Conservation (phyloP, 2,797 vertebrate genomes). For the Coreius guichenoti region DNA sequence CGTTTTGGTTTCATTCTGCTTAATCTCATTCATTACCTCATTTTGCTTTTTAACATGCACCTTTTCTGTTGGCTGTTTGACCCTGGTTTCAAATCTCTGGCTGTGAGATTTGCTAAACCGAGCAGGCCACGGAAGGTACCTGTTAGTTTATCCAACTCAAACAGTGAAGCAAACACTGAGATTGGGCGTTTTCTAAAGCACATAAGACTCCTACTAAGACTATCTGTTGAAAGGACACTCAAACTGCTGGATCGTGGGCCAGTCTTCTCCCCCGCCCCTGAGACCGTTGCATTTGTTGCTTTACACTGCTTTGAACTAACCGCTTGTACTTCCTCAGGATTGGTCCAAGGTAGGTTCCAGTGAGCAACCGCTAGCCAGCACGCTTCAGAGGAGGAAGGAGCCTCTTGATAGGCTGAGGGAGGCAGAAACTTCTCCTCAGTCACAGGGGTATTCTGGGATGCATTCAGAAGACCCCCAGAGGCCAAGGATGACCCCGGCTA, state of each 20-base stretch:
- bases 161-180: conserved; percentile 44
- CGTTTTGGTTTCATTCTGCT: conserved; percentile 63
- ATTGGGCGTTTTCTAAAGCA: conserved; percentile 43
- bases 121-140: conserved; percentile 62
- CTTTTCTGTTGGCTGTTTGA: conserved; percentile 57
- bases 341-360: conserved; percentile 93
- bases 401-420: conserved; percentile 88
- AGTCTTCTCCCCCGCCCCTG: conserved; percentile 62
- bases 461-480: conserved; percentile 81
- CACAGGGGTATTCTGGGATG: conserved; percentile 72
- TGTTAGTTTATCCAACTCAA: conserved; percentile 13
- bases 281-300: conserved; percentile 70
- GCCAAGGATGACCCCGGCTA: conserved; percentile 85
- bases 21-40: conserved; percentile 71
- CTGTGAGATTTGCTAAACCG: conserved; percentile 68
- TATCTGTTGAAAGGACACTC: conserved; percentile 75
- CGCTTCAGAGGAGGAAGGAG: conserved; percentile 91
- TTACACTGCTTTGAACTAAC: conserved; percentile 64
- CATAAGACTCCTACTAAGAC: not conserved
- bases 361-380: conserved; percentile 82
- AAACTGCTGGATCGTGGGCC: conserved; percentile 80
- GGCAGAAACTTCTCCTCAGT: conserved; percentile 77
- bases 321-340: conserved; percentile 80
- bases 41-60: conserved; percentile 67
- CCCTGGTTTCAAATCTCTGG: conserved; percentile 70